Evolutionary conservation across 2,113 vertebrate genomes (phyloP).

Genomic region (Cardinalis cardinalis): DNA sequence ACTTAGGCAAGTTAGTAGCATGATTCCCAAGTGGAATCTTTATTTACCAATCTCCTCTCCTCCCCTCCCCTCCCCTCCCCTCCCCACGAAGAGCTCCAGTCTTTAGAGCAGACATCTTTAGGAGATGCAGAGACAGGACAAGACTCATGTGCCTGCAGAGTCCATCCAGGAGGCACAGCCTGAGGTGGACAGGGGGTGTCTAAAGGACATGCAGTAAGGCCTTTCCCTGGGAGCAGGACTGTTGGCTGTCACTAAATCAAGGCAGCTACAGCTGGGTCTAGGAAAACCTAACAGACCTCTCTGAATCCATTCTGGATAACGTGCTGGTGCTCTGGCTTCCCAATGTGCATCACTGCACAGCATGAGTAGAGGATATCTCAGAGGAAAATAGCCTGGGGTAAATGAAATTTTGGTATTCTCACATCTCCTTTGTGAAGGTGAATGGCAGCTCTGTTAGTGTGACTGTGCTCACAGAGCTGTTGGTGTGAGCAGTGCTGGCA

Average conservation of each 20-base stretch:
- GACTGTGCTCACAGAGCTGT: rapidly evolving
- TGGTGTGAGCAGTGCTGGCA: background rate
- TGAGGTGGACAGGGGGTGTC: background rate
- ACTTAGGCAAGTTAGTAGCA: background rate
- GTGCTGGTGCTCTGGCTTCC: background rate
- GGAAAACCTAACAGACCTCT: background rate
- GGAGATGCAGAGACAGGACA: background rate
- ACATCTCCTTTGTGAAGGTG: rapidly evolving
- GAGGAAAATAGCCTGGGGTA: rapidly evolving
- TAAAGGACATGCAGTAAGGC: background rate
- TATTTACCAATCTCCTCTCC: background rate
- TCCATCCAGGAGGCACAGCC: background rate
- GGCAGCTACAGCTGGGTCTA: background rate
- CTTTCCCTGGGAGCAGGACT: background rate
- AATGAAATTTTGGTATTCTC: background rate
- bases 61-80: too few relatives aligned
- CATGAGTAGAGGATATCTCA: background rate
- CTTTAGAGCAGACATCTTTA: background rate
- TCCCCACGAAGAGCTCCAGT: background rate
- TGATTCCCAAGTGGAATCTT: background rate
- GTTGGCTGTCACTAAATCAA: background rate
- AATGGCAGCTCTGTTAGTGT: background rate
- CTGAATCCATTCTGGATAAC: rapidly evolving
- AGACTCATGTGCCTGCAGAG: background rate
- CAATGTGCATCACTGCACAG: background rate